A percentile compares a stretch with the other conserved stretches of the same genome.
Evolutionary conservation across 2,888 invertebrate species (phyloP).

Genomic region (Drosophila diplacantha): DNA sequence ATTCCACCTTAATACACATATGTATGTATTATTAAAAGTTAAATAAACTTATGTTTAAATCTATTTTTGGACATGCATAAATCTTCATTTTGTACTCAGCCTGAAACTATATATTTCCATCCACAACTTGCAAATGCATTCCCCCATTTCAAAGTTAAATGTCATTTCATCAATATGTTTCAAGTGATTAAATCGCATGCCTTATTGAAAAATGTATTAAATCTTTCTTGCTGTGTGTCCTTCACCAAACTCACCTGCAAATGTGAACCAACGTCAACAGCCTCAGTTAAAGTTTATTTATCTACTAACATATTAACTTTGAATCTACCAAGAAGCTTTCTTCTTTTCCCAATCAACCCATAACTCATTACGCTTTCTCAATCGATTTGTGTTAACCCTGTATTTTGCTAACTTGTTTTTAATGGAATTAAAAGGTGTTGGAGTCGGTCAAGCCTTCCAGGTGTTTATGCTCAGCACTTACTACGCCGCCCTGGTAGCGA

Average conservation of each 20-base stretch:
- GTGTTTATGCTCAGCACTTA: conserved; percentile 81
- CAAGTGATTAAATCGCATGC: not conserved
- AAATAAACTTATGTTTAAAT: no score
- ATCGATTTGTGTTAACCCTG: conserved; percentile 14
- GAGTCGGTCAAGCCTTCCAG: conserved; percentile 80
- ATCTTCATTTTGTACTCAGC: not conserved
- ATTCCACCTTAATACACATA: not conserved
- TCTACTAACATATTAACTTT: not conserved
- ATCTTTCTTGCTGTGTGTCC: not conserved
- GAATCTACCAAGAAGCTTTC: not conserved
- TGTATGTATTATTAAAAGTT: no score
- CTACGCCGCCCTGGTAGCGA: conserved; percentile 80
- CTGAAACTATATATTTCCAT: not conserved
- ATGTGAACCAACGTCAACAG: no score
- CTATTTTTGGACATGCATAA: not conserved
- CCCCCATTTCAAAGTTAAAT: not conserved
- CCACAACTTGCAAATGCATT: not conserved
- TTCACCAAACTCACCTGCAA: not conserved
- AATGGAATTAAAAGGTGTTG: conserved; percentile 78
- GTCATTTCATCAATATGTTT: not conserved
- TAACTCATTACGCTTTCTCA: conserved; percentile 14
- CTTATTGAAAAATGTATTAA: not conserved
- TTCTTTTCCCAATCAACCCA: not conserved
- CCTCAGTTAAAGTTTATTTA: not conserved
- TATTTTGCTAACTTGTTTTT: conserved; percentile 11